A percentile compares a stretch with the other conserved stretches of the same genome.
Conservation (phyloP, 2,797 vertebrate species). For the Strix occidentalis region DNA sequence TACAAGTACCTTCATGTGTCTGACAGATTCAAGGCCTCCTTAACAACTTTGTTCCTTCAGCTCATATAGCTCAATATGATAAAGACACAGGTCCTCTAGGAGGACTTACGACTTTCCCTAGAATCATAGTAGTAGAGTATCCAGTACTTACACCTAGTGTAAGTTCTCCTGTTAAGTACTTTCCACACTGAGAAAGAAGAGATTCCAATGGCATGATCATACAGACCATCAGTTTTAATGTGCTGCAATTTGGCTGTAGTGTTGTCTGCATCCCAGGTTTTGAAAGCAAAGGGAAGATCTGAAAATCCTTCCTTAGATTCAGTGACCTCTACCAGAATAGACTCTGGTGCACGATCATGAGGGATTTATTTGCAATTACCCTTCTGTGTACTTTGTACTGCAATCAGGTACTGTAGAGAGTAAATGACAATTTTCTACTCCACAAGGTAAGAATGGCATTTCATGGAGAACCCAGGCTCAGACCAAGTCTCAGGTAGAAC, state of each 20-base stretch:
- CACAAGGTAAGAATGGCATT: neutral
- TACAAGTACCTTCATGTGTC: neutral
- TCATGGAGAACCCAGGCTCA: neutral
- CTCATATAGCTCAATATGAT: neutral
- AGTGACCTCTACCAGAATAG: neutral
- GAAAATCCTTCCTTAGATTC: neutral
- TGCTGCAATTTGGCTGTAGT: neutral
- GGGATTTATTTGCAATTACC: neutral
- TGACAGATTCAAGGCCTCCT: neutral
- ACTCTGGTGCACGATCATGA: neutral
- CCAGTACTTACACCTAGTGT: neutral
- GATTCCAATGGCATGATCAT: neutral
- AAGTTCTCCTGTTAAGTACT: neutral
- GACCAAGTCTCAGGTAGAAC: neutral
- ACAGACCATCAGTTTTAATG: neutral
- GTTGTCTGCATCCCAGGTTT: neutral
- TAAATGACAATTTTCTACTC: neutral
- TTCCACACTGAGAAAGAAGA: neutral
- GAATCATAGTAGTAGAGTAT: neutral
- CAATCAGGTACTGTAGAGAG: neutral
- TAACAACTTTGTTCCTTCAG: neutral
- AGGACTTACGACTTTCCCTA: accelerated
- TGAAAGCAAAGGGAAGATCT: neutral
- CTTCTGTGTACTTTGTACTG: neutral
- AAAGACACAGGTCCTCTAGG: neutral